Percentiles rank a stretch among this genome's conserved stretches.
Evolutionary conservation across 2,113 vertebrate genomes (phyloP).

Genomic region (Sturnira hondurensis): DNA sequence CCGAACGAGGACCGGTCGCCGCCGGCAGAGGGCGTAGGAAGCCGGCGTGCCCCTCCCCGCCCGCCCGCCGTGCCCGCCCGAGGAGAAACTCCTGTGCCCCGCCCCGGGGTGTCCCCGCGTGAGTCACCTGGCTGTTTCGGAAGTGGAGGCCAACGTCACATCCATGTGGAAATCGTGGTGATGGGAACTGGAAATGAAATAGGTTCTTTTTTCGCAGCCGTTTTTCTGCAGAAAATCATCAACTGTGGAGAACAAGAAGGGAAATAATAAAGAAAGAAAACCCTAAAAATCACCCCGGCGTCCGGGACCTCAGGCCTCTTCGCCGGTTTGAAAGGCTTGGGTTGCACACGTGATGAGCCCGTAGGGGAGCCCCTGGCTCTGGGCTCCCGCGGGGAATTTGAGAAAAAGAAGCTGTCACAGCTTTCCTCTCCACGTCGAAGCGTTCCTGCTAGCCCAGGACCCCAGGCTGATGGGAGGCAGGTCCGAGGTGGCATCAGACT

Average conservation of each 20-base stretch:
- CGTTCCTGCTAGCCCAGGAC: not conserved
- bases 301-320: not conserved
- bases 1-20: no score
- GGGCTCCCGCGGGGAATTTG: not conserved
- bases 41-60: not conserved
- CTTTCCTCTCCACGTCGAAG: not conserved
- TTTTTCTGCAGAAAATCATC: constrained; percentile 73
- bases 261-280: constrained; percentile 67
- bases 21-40: constrained; percentile 44
- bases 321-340: not conserved
- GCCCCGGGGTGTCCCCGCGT: constrained; percentile 71
- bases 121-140: constrained; percentile 75
- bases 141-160: constrained; percentile 65
- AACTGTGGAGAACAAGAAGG: constrained; percentile 51
- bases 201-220: constrained; percentile 55
- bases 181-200: constrained; percentile 73
- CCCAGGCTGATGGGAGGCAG: not conserved
- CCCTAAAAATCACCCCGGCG: constrained; percentile 55
- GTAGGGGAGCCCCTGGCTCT: not conserved
- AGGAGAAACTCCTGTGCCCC: constrained; percentile 46
- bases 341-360: not conserved
- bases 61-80: not conserved
- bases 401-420: not conserved
- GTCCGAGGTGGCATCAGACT: not conserved
- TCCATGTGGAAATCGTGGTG: constrained; percentile 77